These are phyloP conservation scores for Heliconius hewitsoni DNA, from an alignment of 1,140 invertebrate species.

Conservation along the genomic window DNA sequence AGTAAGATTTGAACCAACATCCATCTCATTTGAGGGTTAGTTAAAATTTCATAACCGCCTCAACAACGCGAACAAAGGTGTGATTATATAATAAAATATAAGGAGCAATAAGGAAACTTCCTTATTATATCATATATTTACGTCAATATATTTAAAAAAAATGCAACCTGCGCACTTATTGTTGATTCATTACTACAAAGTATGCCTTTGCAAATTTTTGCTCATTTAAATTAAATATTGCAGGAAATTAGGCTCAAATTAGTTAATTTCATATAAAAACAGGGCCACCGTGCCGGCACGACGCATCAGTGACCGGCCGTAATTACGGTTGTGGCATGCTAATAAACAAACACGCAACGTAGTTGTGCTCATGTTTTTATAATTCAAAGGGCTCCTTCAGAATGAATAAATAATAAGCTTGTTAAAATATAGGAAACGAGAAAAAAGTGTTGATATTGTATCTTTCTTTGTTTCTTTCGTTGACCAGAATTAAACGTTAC, in stretches of 20 bases:
- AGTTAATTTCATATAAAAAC: not conserved
- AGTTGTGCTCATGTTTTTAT: not conserved
- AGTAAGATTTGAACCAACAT: no score
- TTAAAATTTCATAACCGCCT: no score
- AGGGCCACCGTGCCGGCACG: not conserved
- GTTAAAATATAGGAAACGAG: no score
- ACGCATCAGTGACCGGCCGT: not conserved
- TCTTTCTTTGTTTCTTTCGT: no score
- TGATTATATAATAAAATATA: not conserved
- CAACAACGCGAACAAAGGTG: no score
- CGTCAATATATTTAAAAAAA: not conserved
- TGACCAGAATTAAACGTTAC: no score
- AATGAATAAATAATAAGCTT: no score
- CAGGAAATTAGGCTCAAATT: constrained; percentile 5
- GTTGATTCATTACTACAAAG: not conserved
- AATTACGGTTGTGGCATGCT: not conserved
- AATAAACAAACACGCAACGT: not conserved
- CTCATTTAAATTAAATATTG: constrained; percentile 2
- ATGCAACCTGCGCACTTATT: not conserved
- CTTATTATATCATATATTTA: not conserved
- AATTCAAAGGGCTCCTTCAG: no score
- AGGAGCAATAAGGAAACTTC: not conserved
- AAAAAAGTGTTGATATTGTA: no score
- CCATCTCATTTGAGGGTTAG: no score
- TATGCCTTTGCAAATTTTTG: not conserved